Conservation (phyloP, 1,140 invertebrate genomes). For the Solenopsis fugax region DNA sequence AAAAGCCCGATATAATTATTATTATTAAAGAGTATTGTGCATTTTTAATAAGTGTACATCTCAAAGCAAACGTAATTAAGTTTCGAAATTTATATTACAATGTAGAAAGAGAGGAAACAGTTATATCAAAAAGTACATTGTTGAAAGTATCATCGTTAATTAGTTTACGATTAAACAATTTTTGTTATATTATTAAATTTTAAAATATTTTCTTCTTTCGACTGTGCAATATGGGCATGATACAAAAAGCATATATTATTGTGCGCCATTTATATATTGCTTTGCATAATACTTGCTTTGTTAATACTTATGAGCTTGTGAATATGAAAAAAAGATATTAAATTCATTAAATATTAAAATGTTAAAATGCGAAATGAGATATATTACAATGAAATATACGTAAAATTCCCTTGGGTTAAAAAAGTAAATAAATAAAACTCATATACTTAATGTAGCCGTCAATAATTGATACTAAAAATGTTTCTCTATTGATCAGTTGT, state of each 20-base stretch:
- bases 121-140: slow-evolving; percentile 3
- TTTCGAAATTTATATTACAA: slow-evolving; percentile 15
- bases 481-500: no score
- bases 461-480: not conserved
- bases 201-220: slow-evolving; percentile 2
- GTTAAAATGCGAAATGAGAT: not conserved
- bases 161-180: not conserved
- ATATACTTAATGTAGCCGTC: not conserved
- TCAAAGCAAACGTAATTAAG: slow-evolving; percentile 9
- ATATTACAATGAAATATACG: not conserved
- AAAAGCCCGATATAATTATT: not conserved
- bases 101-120: not conserved
- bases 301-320: not conserved
- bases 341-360: not conserved
- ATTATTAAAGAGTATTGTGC: slow-evolving; percentile 1
- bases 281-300: not conserved
- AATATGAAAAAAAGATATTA: not conserved
- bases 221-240: not conserved
- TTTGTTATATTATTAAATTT: slow-evolving; percentile 17
- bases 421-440: not conserved
- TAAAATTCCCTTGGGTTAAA: not conserved
- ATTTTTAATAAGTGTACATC: not conserved
- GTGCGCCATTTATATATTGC: not conserved
- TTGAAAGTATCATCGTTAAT: not conserved
- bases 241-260: not conserved